Evolutionary conservation across 2,888 invertebrate species (phyloP), one percentile per base, ranked within the genome.

Genomic region (Lepidochitona cinerea): DNA sequence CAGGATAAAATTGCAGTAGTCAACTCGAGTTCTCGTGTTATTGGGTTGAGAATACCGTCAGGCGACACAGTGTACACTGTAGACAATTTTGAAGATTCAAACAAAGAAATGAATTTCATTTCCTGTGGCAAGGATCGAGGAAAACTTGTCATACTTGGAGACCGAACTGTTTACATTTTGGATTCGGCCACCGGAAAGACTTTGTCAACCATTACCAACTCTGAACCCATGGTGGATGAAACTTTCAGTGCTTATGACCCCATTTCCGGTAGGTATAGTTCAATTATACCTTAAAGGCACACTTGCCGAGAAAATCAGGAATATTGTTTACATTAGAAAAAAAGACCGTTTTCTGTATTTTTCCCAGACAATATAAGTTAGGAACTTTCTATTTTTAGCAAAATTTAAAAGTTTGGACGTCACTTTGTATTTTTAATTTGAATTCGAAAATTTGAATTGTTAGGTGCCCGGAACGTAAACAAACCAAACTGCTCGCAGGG

Each of bases 1-100:
- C 59, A 79, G 37, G 81, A 84, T 71, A 37, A 65, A 32, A 37
- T 70, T n/a, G 37, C 53, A 14, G 49, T 70, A 6, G 69, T 66
- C 1, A 52, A 49, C 32, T 33, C 35, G 9, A 37, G 52, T 29
- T 29, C 32, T 6, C 64, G 23, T 4, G 37, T 70, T 14, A 36
- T 65, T 36, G 73, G 59, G 1, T 52, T 65, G 14, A 14, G 32
- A 6, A 36, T 69, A n/a, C 18, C 23, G 18, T 53, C 73, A 9
- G 73, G 73, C 12, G 33, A 64, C 23, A 49, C 23, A 53, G 49
- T 33, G 33, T 73, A 73, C 52, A 32, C 23, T 3, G 66, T 73
- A 3, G 37, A 66, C 32, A n/a, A 18, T 18, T 6, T n/a, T n/a
- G 29, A 29, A 32, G 59, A 4, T 26, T 4, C 23, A 29, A 59